These are phyloP conservation scores for Philopotamus ludificatus DNA, from an alignment of 1,140 invertebrate genomes.

Conservation along the genomic window DNA sequence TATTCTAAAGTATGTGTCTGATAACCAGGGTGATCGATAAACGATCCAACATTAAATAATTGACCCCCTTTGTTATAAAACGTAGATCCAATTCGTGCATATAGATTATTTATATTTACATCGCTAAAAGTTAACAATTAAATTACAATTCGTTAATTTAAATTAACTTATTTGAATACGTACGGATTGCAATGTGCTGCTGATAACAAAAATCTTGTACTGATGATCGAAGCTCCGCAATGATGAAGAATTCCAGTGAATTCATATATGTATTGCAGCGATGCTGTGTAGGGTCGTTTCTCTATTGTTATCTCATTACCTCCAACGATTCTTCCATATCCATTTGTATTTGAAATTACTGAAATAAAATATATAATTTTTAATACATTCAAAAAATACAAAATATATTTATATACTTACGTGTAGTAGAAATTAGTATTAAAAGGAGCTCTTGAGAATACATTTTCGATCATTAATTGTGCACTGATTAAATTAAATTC, in stretches of 20 bases:
- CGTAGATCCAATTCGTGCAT: slow-evolving; percentile 33
- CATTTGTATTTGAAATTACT: no score
- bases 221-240: slow-evolving; percentile 49
- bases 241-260: not conserved
- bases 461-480: no score
- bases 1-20: no score
- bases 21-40: slow-evolving; percentile 47
- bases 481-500: no score
- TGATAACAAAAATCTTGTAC: slow-evolving; percentile 48
- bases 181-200: slow-evolving; percentile 56
- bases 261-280: slow-evolving; percentile 42
- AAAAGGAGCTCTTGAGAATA: no score
- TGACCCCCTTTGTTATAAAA: slow-evolving; percentile 40
- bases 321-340: slow-evolving; percentile 45
- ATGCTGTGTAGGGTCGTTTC: slow-evolving; percentile 46
- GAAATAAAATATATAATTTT: no score
- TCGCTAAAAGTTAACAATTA: no score
- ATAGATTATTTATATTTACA: not conserved
- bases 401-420: no score
- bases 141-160: not conserved
- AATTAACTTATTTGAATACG: no score
- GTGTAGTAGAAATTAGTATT: no score
- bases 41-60: slow-evolving; percentile 41
- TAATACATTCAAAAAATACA: no score
- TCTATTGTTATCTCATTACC: slow-evolving; percentile 43